Conservation (phyloP, 2,888 invertebrate species). For the Conomelus anceps region DNA sequence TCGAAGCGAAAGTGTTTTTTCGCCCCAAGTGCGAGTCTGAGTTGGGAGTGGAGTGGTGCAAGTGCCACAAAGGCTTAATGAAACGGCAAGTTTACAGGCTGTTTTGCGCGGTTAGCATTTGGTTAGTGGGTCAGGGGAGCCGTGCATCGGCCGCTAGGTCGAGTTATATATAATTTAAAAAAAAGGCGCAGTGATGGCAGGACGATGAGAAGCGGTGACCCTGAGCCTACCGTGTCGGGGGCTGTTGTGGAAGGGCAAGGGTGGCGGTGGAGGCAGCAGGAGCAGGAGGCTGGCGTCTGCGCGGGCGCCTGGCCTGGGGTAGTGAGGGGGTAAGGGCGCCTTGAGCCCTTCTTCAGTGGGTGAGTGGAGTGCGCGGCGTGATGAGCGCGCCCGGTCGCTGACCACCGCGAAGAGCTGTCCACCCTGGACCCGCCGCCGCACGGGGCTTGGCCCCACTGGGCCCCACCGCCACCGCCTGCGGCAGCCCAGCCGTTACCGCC, state of each 20-base stretch:
- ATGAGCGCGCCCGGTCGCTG: conserved; percentile 33
- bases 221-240: background rate
- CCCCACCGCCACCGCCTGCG: conserved; percentile 23
- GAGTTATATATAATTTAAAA: conserved; percentile 2
- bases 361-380: conserved; percentile 30
- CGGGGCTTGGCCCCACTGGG: conserved; percentile 29
- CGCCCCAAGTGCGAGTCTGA: background rate
- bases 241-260: background rate
- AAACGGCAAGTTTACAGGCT: background rate
- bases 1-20: background rate
- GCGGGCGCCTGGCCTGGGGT: conserved; percentile 1
- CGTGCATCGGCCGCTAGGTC: background rate
- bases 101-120: background rate
- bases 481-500: conserved; percentile 28
- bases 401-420: conserved; percentile 30
- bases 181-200: background rate
- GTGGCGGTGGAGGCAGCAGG: background rate
- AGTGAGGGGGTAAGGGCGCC: background rate
- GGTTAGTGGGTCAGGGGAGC: background rate
- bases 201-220: background rate
- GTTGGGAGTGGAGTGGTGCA: background rate
- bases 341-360: background rate
- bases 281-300: conserved; percentile 10
- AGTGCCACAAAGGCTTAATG: background rate
- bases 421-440: conserved; percentile 30